Percentiles rank a stretch among this genome's conserved stretches.
phyloP scores from a whole-genome alignment of 2,888 invertebrate genomes.

The Encarsia formosa region DNA sequence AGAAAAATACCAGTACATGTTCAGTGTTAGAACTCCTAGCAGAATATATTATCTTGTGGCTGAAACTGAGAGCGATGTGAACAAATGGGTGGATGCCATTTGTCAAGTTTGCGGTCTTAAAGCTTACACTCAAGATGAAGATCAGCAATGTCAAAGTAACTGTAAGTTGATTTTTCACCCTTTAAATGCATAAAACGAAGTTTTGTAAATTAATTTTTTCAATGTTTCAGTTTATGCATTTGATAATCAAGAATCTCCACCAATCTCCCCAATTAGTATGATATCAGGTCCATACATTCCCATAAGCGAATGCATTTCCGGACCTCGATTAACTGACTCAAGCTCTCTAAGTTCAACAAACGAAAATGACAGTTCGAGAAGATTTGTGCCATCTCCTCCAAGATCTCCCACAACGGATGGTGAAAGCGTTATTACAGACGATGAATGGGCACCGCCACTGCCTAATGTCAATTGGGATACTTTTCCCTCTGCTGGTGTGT shows the following conservation, averaged over 20 bases:
- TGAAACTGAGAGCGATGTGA: slow-evolving; percentile 88
- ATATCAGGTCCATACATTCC: slow-evolving; percentile 83
- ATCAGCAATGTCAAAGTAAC: slow-evolving; percentile 48
- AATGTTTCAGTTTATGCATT: slow-evolving; percentile 43
- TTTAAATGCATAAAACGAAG: slow-evolving; percentile 4
- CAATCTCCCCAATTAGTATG: slow-evolving; percentile 60
- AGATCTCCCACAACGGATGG: slow-evolving; percentile 64
- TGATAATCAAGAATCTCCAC: slow-evolving; percentile 57
- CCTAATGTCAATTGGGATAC: slow-evolving; percentile 55
- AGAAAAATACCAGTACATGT: slow-evolving; percentile 78
- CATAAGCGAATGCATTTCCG: slow-evolving; percentile 88
- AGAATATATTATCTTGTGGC: slow-evolving; percentile 90
- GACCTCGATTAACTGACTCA: slow-evolving; percentile 57
- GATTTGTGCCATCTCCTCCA: slow-evolving; percentile 50
- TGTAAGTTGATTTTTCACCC: too few relatives aligned
- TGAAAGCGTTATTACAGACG: slow-evolving; percentile 67
- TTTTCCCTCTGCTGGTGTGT: slow-evolving; percentile 45
- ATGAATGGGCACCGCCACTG: slow-evolving; percentile 60
- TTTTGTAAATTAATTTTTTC: slow-evolving; percentile 5
- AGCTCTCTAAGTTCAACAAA: slow-evolving; percentile 45
- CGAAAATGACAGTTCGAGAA: slow-evolving; percentile 44
- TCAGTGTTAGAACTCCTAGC: slow-evolving; percentile 83
- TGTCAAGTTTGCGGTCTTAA: slow-evolving; percentile 88
- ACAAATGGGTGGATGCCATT: slow-evolving; percentile 90
- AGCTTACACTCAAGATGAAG: slow-evolving; percentile 62